Evolutionary conservation across 92 coral and sea anemone species (phyloP), one percentile per base, ranked within the genome.

Genomic region (Parazoanthus darwini): DNA sequence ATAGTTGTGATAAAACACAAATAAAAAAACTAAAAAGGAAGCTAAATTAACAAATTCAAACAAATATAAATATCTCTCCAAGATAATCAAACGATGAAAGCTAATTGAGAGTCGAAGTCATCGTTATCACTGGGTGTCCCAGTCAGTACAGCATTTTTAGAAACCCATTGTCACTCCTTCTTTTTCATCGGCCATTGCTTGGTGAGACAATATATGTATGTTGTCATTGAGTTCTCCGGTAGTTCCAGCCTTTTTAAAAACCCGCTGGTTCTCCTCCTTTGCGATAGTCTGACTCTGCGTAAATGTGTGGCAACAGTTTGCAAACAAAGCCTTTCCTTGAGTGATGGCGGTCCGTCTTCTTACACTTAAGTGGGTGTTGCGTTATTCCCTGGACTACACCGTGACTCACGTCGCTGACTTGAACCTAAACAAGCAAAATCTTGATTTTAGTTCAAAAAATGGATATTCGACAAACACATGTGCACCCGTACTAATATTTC

Each of bases 381-480:
- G 95, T 94, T 82, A 97, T 92, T 20, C 97, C 99, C 54, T 97
- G 99, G 4, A 97, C 99, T 16, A 97, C 99, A 23, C 97, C 99
- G 33, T 97, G 99, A 67, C 98, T 95, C 16, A 86, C 92, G 81
- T 97, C 99, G 35, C 97, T 95, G 14, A 97, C 98, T 68, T 97
- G 87, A 1, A 97, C 98, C 99, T 97, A 83, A 37, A 81, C 68
- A 39, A 75, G n/a, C 63, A 73, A 8, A 68, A 4, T 5, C 3
- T 65, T 43, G 59, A n/a, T 65, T 6, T 25, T 39, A 50, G 22
- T 44, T 7, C 22, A 79, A 37, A 36, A 36, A 9, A 72, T 63
- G 5, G 16, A 38, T 3, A 63, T 63, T 63, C 70, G 25, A 63
- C 3, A 63, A 63, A 3, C 8, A 63, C 25, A 63, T 3, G 3